Evolutionary conservation across 2,888 invertebrate species (phyloP).

Genomic region (Syritta pipiens): DNA sequence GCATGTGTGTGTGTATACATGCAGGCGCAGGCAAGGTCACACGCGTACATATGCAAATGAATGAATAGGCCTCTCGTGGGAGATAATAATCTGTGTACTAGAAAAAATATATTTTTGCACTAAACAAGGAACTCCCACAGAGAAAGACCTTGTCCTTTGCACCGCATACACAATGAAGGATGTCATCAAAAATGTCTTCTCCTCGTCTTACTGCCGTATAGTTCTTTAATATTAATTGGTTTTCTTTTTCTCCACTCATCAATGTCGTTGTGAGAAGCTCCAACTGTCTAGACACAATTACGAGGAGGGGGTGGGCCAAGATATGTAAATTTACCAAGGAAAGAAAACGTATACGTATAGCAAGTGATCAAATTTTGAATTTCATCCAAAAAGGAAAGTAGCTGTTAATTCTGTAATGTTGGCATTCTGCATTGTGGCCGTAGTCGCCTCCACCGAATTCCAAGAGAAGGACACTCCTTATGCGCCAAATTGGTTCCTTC

Average conservation of each 20-base stretch:
- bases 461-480: conserved; percentile 58
- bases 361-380: too few species aligned
- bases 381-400: neutral
- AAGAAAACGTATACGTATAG: neutral
- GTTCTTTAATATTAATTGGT: conserved; percentile 16
- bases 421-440: conserved; percentile 15
- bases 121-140: neutral
- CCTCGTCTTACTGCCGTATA: too few species aligned
- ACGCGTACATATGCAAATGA: conserved; percentile 13
- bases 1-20: neutral
- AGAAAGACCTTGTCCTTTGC: conserved; percentile 30
- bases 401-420: neutral
- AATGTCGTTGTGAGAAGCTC: neutral
- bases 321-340: too few species aligned
- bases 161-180: neutral
- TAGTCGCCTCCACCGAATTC: conserved; percentile 5
- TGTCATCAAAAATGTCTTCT: neutral
- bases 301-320: too few species aligned
- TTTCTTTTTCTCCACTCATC: neutral
- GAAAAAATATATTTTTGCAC: neutral
- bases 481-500: conserved; percentile 49
- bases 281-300: conserved; percentile 26
- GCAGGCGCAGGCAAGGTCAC: conserved; percentile 40
- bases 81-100: neutral
- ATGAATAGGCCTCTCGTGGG: conserved; percentile 15